Evolutionary conservation across 1,140 invertebrate species (phyloP).

Genomic region (Aphaenogaster ashmeadi): DNA sequence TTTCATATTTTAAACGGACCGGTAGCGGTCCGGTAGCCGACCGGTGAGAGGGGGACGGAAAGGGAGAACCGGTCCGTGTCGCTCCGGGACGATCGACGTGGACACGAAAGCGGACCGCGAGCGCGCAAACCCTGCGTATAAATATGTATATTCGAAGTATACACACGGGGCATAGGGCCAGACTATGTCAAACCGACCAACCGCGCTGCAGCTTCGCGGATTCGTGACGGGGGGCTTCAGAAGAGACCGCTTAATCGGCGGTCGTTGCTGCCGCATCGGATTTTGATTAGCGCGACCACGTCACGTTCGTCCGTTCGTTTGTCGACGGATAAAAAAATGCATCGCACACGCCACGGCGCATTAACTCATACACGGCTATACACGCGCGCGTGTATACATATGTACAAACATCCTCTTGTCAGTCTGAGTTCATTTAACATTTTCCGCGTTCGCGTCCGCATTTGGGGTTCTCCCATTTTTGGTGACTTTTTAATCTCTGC

Average conservation of each 20-base stretch:
- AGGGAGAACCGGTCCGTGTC: conserved; percentile 1
- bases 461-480: not conserved
- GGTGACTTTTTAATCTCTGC: conserved; percentile 53
- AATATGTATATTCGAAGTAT: conserved; percentile 61
- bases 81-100: conserved; percentile 52
- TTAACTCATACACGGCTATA: conserved; percentile 35
- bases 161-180: not conserved
- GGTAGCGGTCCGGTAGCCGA: not conserved
- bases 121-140: conserved; percentile 30
- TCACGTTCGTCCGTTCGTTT: conserved; percentile 73
- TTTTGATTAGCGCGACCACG: conserved; percentile 74
- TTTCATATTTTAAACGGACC: conserved; percentile 60
- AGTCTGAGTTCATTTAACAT: conserved; percentile 1
- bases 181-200: conserved; percentile 37
- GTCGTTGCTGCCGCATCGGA: conserved; percentile 71
- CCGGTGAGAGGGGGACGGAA: not conserved
- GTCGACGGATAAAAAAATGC: conserved; percentile 70
- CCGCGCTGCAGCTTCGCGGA: conserved; percentile 47
- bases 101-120: conserved; percentile 27
- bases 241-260: conserved; percentile 70
- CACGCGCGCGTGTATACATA: not conserved
- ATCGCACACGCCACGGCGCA: conserved; percentile 45
- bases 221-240: conserved; percentile 42
- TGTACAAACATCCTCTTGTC: not conserved
- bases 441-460: not conserved